Evolutionary conservation across 2,888 invertebrate species (phyloP).

Genomic region (Lacanobia oleracea): DNA sequence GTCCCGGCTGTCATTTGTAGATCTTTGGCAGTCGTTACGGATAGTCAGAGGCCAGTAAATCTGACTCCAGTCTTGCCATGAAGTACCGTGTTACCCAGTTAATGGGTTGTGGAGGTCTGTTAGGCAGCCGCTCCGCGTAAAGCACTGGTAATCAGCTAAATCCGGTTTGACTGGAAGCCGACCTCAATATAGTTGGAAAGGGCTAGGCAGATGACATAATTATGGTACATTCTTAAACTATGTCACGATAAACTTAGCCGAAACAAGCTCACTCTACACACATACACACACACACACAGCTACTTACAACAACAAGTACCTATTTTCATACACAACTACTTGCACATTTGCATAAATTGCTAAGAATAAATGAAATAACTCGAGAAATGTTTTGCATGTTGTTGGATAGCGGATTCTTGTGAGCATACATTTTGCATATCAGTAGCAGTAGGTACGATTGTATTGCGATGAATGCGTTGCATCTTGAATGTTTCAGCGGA

Average conservation of each 20-base stretch:
- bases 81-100: too few species aligned
- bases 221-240: background rate
- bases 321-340: background rate
- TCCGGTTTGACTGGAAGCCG: too few species aligned
- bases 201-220: too few species aligned
- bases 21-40: too few species aligned
- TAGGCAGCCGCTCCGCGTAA: too few species aligned
- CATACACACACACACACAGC: background rate
- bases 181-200: too few species aligned
- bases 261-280: background rate
- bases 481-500: slow-evolving; percentile 15
- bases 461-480: slow-evolving; percentile 13
- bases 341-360: slow-evolving; percentile 5
- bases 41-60: too few species aligned
- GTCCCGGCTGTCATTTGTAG: too few species aligned
- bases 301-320: background rate
- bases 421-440: slow-evolving; percentile 40
- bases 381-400: slow-evolving; percentile 8
- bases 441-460: slow-evolving; percentile 2
- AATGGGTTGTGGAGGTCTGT: too few species aligned
- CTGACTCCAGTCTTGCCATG: too few species aligned
- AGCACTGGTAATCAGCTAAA: too few species aligned
- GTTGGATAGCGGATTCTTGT: slow-evolving; percentile 18
- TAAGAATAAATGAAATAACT: slow-evolving; percentile 29
- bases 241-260: background rate